Base-by-base conservation (phyloP, 1,140 invertebrate species). In the Planococcus citri region DNA sequence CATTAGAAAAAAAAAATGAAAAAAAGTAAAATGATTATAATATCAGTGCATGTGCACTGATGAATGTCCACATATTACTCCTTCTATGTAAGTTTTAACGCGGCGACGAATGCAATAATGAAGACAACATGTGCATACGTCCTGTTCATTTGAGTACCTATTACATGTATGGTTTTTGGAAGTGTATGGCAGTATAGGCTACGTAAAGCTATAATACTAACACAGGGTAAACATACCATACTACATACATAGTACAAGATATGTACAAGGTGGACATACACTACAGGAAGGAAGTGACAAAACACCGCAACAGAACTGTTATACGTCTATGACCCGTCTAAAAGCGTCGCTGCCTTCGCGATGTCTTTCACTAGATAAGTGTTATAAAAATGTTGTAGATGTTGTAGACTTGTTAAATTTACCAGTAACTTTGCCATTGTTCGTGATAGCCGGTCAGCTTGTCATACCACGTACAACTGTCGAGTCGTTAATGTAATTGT, bases 281-380 rank as follows among this genome's bases (percentile, higher is more conserved):
- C n/a, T n/a, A n/a, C 60, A 64, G 60, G 60, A 64, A 64, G 60
- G 60, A 64, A 64, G 25, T 64, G 22, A 64, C 60, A 64, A 25
- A 64, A 64, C 60, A 64, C 60, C 60, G 25, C 60, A 64, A 64
- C 60, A 64, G 20, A 64, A 64, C 60, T 64, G 60, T 64, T 64
- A 64, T 27, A 25, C 22, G 60, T 64, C 60, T 64, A 64, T 27
- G 60, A 64, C 60, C 60, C 25, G 17, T 51, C 41, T 51, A 51
- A 51, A 51, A 17, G 41, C 41, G 10, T 20, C 41, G 12, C 41
- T 14, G 60, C 21, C 9, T 64, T 64, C 60, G 20, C 24, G 10
- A 25, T 64, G 60, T 27, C 20, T 25, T 64, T n/a, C n/a, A n/a
- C n/a, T 21, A 64, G 21, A 27, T 25, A 64, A 64, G 25, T 64